Evolutionary conservation across 2,113 vertebrate species (phyloP).

Genomic region (Clupea harengus): DNA sequence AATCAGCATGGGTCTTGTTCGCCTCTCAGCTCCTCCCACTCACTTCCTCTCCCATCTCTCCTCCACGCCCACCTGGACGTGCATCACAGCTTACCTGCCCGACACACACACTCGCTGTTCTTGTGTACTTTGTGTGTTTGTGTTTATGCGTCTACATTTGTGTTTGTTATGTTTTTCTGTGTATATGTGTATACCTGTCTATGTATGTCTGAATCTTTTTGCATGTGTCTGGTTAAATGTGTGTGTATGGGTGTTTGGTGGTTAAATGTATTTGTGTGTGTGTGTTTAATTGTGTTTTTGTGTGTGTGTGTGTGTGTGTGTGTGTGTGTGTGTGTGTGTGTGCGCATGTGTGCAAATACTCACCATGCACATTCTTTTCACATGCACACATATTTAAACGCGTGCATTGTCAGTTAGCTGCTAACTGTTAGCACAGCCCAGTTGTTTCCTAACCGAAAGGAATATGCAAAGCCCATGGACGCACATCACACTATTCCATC

Average conservation of each 20-base stretch:
- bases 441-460: no score
- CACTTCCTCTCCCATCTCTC: not conserved
- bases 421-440: not conserved
- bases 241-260: not conserved
- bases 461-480: no score
- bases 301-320: not conserved
- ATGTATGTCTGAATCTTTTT: not conserved
- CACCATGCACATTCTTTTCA: constrained; percentile 67
- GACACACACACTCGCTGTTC: not conserved
- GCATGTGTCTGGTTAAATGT: not conserved
- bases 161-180: not conserved
- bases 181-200: not conserved
- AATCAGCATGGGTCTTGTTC: not conserved
- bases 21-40: not conserved
- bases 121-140: not conserved
- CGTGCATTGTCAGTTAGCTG: not conserved
- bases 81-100: not conserved
- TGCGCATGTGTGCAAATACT: constrained; percentile 83
- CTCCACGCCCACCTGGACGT: not conserved
- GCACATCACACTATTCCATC: not conserved
- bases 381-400: not conserved
- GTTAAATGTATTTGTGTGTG: not conserved
- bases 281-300: not conserved
- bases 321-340: constrained; percentile 58
- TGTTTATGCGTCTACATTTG: not conserved